Percentiles rank a stretch among this genome's conserved stretches.
phyloP scores from a whole-genome alignment of 2,797 vertebrate species.

The Myotis pilosus region DNA sequence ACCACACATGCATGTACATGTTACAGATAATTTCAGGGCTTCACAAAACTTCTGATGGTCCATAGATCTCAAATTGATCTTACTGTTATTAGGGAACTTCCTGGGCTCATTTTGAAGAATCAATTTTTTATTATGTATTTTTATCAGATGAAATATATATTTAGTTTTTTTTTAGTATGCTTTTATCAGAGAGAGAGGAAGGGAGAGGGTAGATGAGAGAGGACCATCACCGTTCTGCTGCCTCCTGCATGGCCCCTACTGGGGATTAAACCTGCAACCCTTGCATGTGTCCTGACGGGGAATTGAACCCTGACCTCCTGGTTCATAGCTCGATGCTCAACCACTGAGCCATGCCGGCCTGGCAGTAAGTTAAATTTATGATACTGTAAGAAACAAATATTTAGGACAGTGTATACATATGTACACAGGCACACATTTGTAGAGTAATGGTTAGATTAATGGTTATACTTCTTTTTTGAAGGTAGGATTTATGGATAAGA shows the following conservation, averaged over 20 bases:
- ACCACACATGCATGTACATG: not conserved
- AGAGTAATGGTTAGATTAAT: not conserved
- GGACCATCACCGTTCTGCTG: not conserved
- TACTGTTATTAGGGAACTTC: not conserved
- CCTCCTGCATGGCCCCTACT: too few species aligned
- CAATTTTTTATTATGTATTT: not conserved
- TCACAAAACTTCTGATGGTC: not conserved
- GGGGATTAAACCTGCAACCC: not conserved
- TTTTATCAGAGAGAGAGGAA: not conserved
- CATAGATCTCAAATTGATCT: not conserved
- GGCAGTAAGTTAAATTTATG: not conserved
- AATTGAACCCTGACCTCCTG: not conserved
- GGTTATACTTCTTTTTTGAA: not conserved
- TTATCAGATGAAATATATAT: not conserved
- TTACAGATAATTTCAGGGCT: not conserved
- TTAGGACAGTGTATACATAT: not conserved
- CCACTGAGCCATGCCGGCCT: not conserved
- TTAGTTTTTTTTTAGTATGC: not conserved
- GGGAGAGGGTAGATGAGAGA: not conserved
- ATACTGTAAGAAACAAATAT: not conserved
- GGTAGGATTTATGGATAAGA: conserved; percentile 7
- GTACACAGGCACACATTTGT: not conserved
- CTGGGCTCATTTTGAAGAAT: not conserved
- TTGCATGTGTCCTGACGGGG: not conserved
- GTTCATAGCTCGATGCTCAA: not conserved